Evolutionary conservation across 2,888 invertebrate genomes (phyloP).

Genomic region (Lepidocyrtoides sp.): DNA sequence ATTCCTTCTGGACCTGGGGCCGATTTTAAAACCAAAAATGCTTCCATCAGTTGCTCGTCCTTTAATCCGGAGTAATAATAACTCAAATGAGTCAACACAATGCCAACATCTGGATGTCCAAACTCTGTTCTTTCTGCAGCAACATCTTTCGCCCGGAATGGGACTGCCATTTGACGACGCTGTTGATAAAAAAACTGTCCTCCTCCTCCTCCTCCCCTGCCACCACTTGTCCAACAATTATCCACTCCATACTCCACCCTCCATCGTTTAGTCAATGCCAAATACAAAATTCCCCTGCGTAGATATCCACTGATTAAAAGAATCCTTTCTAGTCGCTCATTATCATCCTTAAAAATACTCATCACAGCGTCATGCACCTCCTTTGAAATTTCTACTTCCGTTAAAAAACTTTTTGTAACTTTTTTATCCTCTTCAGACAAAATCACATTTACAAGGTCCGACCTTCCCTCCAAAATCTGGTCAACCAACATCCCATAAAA

Average conservation of each 20-base stretch:
- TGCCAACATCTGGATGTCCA: constrained; percentile 82
- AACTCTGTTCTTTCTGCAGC: constrained; percentile 83
- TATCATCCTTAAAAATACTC: constrained; percentile 43
- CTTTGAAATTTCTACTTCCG: constrained; percentile 9
- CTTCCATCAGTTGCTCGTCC: constrained; percentile 73
- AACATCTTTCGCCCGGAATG: constrained; percentile 80
- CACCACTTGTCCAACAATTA: no score
- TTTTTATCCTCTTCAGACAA: constrained; percentile 7
- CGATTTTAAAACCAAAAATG: constrained; percentile 52
- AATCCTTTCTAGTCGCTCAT: neutral
- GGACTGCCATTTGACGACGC: constrained; percentile 75
- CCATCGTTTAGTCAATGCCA: constrained; percentile 81
- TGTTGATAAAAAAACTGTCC: no score
- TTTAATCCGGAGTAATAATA: constrained; percentile 82
- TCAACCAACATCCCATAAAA: constrained; percentile 33
- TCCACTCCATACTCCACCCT: constrained; percentile 83
- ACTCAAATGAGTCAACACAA: constrained; percentile 80
- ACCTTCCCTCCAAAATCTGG: constrained; percentile 14
- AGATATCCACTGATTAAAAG: constrained; percentile 75
- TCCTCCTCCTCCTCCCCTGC: no score
- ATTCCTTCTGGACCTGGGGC: neutral
- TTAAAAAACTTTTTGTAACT: constrained; percentile 33
- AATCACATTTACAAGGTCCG: neutral
- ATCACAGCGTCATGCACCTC: constrained; percentile 40
- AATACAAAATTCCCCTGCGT: constrained; percentile 69